A percentile compares a stretch with the other conserved stretches of the same genome.
Conservation (phyloP, 92 coral and sea anemone genomes). For the Paragorgia papillata region DNA sequence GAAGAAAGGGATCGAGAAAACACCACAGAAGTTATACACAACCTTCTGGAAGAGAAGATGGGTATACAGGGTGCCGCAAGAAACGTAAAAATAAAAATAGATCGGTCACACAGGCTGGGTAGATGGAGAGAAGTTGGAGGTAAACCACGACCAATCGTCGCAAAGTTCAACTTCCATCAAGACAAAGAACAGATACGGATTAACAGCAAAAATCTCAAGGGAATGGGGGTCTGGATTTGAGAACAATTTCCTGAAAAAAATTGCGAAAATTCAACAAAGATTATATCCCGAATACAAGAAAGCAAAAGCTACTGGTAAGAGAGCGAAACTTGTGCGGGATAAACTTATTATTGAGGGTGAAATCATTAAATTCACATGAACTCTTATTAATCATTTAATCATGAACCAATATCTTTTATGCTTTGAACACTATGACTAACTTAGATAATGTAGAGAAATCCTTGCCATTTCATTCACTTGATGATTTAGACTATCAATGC, state of each 20-base stretch:
- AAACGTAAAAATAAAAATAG: too few relatives aligned
- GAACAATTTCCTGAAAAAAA: conserved; percentile 15
- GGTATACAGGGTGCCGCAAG: too few relatives aligned
- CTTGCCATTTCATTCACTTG: too few relatives aligned
- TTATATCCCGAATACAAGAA: conserved; percentile 8
- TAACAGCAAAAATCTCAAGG: conserved; percentile 2
- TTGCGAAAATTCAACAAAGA: not conserved
- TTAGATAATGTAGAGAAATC: too few relatives aligned
- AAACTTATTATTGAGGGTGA: conserved; percentile 14
- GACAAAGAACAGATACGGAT: not conserved
- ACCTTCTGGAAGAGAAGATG: too few relatives aligned
- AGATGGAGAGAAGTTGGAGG: not conserved
- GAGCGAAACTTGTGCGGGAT: conserved; percentile 11
- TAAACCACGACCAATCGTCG: conserved; percentile 5
- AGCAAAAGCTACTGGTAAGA: conserved; percentile 21
- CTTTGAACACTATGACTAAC: too few relatives aligned
- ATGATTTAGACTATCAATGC: too few relatives aligned
- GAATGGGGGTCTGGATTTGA: not conserved
- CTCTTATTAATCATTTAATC: too few relatives aligned
- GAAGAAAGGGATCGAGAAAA: too few relatives aligned
- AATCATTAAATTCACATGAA: too few relatives aligned
- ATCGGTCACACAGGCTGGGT: conserved; percentile 27
- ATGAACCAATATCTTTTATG: too few relatives aligned
- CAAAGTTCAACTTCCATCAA: not conserved
- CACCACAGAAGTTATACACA: too few relatives aligned